phyloP scores from a whole-genome alignment of 2,113 vertebrate species.

The Orycteropus afer region DNA sequence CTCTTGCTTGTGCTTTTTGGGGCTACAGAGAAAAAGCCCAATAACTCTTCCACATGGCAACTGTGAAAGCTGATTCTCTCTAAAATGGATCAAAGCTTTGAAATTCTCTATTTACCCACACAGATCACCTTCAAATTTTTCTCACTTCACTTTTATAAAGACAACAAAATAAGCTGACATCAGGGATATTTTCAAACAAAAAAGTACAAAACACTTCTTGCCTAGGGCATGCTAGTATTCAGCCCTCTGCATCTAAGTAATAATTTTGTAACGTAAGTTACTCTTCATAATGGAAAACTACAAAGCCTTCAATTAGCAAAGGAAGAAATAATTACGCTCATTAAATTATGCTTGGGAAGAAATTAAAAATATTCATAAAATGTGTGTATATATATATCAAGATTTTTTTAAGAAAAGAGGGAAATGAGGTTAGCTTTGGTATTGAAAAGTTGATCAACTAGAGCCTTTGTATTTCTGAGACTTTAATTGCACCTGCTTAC shows the following conservation, averaged over 20 bases:
- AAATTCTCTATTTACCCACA: background rate
- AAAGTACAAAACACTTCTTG: background rate
- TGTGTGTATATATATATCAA: background rate
- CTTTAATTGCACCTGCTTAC: background rate
- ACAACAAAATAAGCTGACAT: background rate
- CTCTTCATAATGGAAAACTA: background rate
- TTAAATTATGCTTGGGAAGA: background rate
- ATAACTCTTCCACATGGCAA: background rate
- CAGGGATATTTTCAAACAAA: background rate
- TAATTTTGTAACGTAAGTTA: background rate
- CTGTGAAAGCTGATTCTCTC: background rate
- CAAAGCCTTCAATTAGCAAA: background rate
- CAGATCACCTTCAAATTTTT: background rate
- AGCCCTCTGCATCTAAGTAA: background rate
- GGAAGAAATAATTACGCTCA: background rate
- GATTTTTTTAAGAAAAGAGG: background rate
- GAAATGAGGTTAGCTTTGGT: background rate
- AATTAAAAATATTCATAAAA: background rate
- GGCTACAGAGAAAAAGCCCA: background rate
- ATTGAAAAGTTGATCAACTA: background rate
- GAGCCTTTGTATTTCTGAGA: background rate
- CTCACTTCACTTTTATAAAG: slow-evolving; percentile 21
- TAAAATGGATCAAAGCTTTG: background rate
- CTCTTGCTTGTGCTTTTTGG: background rate
- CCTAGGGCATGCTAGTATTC: background rate